Evolutionary conservation across 23 tunicate species (phyloP).

Genomic region (Halocynthia roretzi): DNA sequence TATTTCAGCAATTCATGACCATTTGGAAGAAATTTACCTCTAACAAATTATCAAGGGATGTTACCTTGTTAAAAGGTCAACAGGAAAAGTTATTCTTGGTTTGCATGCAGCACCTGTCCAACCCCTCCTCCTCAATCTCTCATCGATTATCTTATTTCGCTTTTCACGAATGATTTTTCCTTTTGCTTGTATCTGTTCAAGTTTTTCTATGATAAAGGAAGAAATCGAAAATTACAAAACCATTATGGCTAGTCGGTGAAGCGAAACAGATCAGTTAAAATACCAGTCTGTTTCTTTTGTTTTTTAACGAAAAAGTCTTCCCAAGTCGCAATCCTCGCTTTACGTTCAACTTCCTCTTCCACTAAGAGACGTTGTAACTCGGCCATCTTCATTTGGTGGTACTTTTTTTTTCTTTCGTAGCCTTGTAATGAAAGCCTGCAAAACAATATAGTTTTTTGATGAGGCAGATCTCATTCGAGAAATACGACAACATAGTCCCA

Average conservation of each 20-base stretch:
- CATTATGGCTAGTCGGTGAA: background rate
- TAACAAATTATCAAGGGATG: too few relatives aligned
- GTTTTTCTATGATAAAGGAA: background rate
- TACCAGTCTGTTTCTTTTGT: constrained; percentile 21
- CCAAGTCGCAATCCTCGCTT: constrained; percentile 34
- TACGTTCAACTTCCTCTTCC: constrained; percentile 25
- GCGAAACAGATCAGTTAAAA: background rate
- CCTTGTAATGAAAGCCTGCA: background rate
- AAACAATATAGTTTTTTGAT: background rate
- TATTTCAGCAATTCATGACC: too few relatives aligned
- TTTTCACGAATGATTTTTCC: constrained; percentile 20
- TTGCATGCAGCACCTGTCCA: constrained; percentile 30
- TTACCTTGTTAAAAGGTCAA: too few relatives aligned
- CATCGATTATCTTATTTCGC: constrained; percentile 19
- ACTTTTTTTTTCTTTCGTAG: constrained; percentile 47
- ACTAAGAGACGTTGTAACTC: constrained; percentile 26
- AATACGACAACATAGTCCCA: background rate
- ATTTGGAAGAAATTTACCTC: too few relatives aligned
- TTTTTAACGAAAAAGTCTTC: constrained; percentile 28
- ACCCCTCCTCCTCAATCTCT: constrained; percentile 34
- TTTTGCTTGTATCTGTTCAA: constrained; percentile 9
- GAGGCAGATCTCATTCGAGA: too few relatives aligned
- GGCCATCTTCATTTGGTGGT: constrained; percentile 43
- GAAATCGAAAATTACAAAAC: background rate
- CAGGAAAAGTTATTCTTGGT: background rate